Conservation (phyloP, 2,888 invertebrate species). For the Dastarcus helophoroides region DNA sequence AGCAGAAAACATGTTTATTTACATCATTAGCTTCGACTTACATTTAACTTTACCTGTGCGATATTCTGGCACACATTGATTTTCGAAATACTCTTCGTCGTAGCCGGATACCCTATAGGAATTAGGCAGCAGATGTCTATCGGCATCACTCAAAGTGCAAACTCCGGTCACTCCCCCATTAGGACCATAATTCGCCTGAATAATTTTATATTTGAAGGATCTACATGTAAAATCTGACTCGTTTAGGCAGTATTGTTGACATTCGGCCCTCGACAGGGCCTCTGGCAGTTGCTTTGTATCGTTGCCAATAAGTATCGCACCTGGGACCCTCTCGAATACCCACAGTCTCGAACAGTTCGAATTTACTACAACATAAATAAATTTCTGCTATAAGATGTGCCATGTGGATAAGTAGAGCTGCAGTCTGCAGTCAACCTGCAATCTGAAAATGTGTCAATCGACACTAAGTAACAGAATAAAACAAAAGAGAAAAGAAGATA, state of each 20-base stretch:
- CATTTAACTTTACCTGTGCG: too few relatives aligned
- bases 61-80: conserved; percentile 52
- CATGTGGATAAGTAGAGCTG: too few relatives aligned
- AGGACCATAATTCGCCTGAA: conserved; percentile 12
- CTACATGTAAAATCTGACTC: conserved; percentile 43
- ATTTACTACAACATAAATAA: too few relatives aligned
- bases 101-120: conserved; percentile 64
- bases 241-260: conserved; percentile 51
- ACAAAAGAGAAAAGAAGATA: too few relatives aligned
- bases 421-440: too few relatives aligned
- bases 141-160: conserved; percentile 61
- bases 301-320: conserved; percentile 60
- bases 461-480: too few relatives aligned
- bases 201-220: conserved; percentile 42
- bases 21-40: too few relatives aligned
- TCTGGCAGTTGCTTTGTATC: conserved; percentile 48
- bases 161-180: conserved; percentile 36
- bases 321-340: conserved; percentile 65
- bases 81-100: conserved; percentile 73
- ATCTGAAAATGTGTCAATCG: too few relatives aligned
- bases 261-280: conserved; percentile 52
- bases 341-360: too few relatives aligned
- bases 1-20: too few relatives aligned
- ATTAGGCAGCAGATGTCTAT: conserved; percentile 64
- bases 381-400: too few relatives aligned